A percentile compares a stretch with the other conserved stretches of the same genome.
Conservation (phyloP, 2,113 vertebrate species). For the Callionymus lyra region DNA sequence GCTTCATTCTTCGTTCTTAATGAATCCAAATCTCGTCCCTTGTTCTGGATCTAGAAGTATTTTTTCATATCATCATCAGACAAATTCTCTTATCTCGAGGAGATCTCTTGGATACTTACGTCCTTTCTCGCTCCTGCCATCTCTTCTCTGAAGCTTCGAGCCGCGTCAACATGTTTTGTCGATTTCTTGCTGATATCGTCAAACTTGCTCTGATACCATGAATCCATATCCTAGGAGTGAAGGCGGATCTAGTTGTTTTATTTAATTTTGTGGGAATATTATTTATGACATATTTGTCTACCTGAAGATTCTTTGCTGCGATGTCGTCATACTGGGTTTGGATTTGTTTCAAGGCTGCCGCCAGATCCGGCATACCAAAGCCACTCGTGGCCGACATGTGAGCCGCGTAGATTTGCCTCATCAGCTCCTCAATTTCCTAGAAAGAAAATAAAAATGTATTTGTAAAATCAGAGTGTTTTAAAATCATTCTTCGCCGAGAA, state of each 20-base stretch:
- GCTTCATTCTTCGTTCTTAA: constrained; percentile 61
- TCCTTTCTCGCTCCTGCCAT: constrained; percentile 64
- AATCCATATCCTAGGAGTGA: constrained; percentile 64
- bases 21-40: constrained; percentile 55
- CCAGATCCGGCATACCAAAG: constrained; percentile 69
- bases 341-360: constrained; percentile 73
- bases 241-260: too few species aligned
- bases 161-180: constrained; percentile 60
- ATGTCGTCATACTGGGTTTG: constrained; percentile 76
- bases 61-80: background rate
- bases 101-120: constrained; percentile 51
- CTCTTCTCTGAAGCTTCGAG: constrained; percentile 67
- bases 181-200: constrained; percentile 70
- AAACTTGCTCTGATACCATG: constrained; percentile 75
- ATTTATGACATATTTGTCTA: constrained; percentile 17
- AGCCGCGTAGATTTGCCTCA: constrained; percentile 64
- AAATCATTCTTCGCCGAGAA: constrained; percentile 51
- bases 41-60: constrained; percentile 51
- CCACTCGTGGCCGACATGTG: constrained; percentile 50
- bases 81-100: background rate
- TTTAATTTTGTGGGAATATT: background rate
- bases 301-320: constrained; percentile 77
- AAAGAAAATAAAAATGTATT: constrained; percentile 23
- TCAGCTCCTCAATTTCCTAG: constrained; percentile 69
- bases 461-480: background rate